Percentiles rank a stretch among this genome's conserved stretches.
Evolutionary conservation across 2,113 vertebrate species (phyloP).

Genomic region (Malaclemys terrapin): DNA sequence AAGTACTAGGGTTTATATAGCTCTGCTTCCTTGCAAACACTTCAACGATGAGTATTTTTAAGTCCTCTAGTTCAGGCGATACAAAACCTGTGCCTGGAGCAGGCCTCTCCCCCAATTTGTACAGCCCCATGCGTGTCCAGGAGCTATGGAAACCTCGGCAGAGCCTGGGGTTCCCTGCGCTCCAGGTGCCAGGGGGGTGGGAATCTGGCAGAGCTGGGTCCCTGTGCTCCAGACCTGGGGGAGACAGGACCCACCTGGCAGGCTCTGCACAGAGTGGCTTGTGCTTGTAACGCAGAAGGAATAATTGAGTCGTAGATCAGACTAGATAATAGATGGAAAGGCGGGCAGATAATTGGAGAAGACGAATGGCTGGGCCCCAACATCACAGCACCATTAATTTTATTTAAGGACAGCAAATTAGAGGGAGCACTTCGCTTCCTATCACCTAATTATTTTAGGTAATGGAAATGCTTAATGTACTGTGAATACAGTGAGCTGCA

Average conservation of each 20-base stretch:
- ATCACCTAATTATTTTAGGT: conserved; percentile 89
- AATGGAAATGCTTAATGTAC: conserved; percentile 89
- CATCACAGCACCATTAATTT: conserved; percentile 86
- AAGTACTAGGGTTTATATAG: conserved; percentile 70
- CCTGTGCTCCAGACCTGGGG: neutral
- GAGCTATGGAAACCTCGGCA: neutral
- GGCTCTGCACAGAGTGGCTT: neutral
- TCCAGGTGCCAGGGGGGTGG: neutral
- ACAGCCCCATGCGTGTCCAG: too few species aligned
- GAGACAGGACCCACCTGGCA: neutral
- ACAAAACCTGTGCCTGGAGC: neutral
- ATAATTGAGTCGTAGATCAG: conserved; percentile 82
- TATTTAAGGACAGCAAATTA: conserved; percentile 87
- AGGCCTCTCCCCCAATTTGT: neutral
- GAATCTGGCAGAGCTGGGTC: neutral
- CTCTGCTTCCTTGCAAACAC: neutral
- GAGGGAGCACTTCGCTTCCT: conserved; percentile 82
- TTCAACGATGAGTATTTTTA: neutral
- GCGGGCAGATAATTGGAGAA: conserved; percentile 82
- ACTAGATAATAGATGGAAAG: conserved; percentile 78
- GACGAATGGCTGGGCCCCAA: conserved; percentile 81
- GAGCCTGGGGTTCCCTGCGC: too few species aligned
- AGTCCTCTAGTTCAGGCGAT: neutral
- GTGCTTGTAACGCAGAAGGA: conserved; percentile 52
- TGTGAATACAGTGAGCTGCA: conserved; percentile 81